Conservation (phyloP, 2,797 vertebrate genomes). For the Enteromius viviparus region DNA sequence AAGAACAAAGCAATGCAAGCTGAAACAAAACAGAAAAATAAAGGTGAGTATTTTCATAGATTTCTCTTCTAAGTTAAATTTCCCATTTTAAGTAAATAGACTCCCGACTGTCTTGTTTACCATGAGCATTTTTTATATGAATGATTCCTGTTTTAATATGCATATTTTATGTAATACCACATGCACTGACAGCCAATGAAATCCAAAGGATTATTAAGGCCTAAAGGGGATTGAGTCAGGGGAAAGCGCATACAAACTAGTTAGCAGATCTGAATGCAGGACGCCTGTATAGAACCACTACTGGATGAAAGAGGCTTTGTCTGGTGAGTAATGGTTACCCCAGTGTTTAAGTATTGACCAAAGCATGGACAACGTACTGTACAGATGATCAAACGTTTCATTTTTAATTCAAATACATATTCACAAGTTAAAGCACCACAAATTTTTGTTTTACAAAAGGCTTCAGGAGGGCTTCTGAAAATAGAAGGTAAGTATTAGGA, state of each 20-base stretch:
- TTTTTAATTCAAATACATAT: neutral
- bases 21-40: neutral
- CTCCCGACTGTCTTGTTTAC: neutral
- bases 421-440: neutral
- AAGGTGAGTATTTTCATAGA: neutral
- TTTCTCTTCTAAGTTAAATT: no score
- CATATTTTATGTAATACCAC: conserved; percentile 30
- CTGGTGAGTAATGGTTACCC: conserved; percentile 56
- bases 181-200: conserved; percentile 66
- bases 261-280: conserved; percentile 66
- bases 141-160: neutral
- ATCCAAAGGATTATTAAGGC: conserved; percentile 73
- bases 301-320: neutral
- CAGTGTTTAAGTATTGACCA: neutral
- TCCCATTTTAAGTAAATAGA: neutral
- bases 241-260: conserved; percentile 60
- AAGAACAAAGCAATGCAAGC: neutral
- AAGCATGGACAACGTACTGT: neutral
- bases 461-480: no score
- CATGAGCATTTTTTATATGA: neutral
- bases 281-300: conserved; percentile 19
- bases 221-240: conserved; percentile 74
- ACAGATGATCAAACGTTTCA: neutral
- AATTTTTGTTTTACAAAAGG: neutral
- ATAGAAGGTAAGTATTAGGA: no score